A percentile compares a stretch with the other conserved stretches of the same genome.
phyloP scores from a whole-genome alignment of 2,797 vertebrate genomes.

The Rhabdomys pumilio region DNA sequence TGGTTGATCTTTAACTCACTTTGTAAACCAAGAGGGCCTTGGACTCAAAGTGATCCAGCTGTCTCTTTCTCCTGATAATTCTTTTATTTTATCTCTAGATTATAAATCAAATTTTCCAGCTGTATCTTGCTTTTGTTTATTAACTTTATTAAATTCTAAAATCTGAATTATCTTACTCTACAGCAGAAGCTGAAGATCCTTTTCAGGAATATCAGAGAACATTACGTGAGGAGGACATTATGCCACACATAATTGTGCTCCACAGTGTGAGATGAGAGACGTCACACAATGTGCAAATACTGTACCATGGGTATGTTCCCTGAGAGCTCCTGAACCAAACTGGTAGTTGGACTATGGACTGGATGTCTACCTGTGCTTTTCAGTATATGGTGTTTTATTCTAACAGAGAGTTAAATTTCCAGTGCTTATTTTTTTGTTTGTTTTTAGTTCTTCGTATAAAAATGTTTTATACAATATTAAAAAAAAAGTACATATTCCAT shows the following conservation, averaged over 20 bases:
- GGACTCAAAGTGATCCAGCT: background rate
- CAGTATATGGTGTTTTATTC: background rate
- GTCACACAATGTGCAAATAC: background rate
- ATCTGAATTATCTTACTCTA: background rate
- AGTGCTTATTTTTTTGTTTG: background rate
- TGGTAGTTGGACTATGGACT: background rate
- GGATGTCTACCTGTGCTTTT: background rate
- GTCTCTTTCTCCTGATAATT: background rate
- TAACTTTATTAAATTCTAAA: background rate
- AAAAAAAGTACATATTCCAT: background rate
- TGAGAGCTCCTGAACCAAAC: background rate
- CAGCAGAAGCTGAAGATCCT: background rate
- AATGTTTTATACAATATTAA: background rate
- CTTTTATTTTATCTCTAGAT: conserved; percentile 7
- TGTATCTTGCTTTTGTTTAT: background rate
- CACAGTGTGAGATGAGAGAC: background rate
- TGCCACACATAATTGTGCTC: background rate
- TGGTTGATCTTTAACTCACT: background rate
- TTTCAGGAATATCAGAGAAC: background rate
- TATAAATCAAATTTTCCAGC: background rate
- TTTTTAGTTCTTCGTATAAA: background rate
- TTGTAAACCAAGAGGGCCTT: background rate
- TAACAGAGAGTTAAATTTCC: background rate
- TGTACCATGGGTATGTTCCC: background rate
- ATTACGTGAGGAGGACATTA: background rate